Percentiles rank a stretch among this genome's conserved stretches.
These are phyloP conservation scores for Copsychus sechellarum DNA, from an alignment of 2,113 vertebrate genomes.

Conservation along the genomic window DNA sequence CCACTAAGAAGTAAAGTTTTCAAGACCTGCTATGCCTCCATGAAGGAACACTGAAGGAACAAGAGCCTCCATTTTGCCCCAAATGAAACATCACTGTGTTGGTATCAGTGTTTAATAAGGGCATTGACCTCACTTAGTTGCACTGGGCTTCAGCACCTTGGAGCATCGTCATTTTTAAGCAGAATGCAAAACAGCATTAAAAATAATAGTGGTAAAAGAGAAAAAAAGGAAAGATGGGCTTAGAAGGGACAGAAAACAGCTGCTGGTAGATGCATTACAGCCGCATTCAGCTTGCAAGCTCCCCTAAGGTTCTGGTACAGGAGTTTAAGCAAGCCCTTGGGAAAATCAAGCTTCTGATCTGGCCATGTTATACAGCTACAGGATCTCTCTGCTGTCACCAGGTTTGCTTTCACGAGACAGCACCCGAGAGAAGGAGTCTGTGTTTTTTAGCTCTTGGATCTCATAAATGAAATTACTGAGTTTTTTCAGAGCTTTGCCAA, in stretches of 20 bases:
- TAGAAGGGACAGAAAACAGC: constrained; percentile 7
- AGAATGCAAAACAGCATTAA: neutral
- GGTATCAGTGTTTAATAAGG: neutral
- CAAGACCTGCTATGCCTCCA: neutral
- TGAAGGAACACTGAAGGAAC: neutral
- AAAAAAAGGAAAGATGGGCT: neutral
- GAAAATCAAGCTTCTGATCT: neutral
- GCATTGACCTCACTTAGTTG: neutral
- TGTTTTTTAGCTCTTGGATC: neutral
- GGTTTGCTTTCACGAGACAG: neutral
- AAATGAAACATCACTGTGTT: neutral
- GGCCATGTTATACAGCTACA: neutral
- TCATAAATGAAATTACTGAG: neutral
- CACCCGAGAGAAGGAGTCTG: neutral
- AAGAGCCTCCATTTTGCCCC: neutral
- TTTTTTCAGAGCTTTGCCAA: constrained; percentile 20
- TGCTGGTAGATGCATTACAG: constrained; percentile 11
- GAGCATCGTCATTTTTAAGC: neutral
- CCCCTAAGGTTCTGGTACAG: neutral
- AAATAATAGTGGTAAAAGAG: neutral
- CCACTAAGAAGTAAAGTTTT: neutral
- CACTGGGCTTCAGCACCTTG: neutral
- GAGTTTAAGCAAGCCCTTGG: neutral
- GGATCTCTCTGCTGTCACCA: constrained; percentile 35
- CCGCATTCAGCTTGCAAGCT: neutral